These are phyloP conservation scores for Dasypogon diadema DNA, from an alignment of 2,888 invertebrate genomes.

Conservation along the genomic window DNA sequence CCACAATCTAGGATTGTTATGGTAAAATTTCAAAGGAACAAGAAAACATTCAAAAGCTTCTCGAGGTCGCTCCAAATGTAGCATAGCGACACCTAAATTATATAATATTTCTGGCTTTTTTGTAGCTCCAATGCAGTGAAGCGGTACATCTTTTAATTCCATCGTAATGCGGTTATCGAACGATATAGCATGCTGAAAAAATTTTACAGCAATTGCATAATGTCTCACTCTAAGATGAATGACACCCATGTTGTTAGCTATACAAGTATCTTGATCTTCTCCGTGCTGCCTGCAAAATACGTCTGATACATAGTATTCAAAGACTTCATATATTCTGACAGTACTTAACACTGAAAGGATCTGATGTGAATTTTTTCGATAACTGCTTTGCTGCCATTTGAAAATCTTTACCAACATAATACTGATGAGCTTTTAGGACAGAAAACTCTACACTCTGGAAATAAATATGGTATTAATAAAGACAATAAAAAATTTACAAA, in stretches of 20 bases:
- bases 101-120: constrained; percentile 68
- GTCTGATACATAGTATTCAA: too few species aligned
- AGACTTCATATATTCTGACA: too few species aligned
- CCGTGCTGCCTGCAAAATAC: constrained; percentile 59
- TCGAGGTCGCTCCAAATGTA: constrained; percentile 83
- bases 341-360: constrained; percentile 60
- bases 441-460: constrained; percentile 63
- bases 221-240: constrained; percentile 68
- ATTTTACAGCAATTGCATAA: constrained; percentile 67
- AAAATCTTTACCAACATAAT: constrained; percentile 68
- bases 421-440: constrained; percentile 67
- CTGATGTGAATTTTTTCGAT: constrained; percentile 60
- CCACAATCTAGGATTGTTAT: constrained; percentile 92
- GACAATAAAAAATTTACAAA: not conserved
- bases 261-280: constrained; percentile 65
- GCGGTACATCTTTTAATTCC: constrained; percentile 61
- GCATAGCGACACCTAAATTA: constrained; percentile 75
- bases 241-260: constrained; percentile 69
- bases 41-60: constrained; percentile 93
- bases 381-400: constrained; percentile 69
- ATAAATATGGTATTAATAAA: not conserved
- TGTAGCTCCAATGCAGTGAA: constrained; percentile 64
- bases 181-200: constrained; percentile 67
- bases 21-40: constrained; percentile 86
- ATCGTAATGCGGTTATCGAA: constrained; percentile 65